Conservation (phyloP, 2,888 invertebrate genomes). For the Phalera bucephala region DNA sequence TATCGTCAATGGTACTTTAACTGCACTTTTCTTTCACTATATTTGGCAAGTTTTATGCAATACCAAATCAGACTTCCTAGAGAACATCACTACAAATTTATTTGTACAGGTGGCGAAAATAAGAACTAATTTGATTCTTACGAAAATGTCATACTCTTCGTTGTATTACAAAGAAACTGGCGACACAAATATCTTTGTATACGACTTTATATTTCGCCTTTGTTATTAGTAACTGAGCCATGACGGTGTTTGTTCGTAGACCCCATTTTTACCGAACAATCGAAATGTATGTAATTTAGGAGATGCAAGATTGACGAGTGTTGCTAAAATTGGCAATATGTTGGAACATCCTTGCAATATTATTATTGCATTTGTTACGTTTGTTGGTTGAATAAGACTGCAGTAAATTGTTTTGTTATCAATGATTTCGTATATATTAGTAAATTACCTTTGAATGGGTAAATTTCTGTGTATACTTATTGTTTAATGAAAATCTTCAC, state of each 20-base stretch:
- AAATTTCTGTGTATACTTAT: too few relatives aligned
- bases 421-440: too few relatives aligned
- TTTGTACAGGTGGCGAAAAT: background rate
- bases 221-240: background rate
- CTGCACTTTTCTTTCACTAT: background rate
- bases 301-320: background rate
- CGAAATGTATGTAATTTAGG: constrained; percentile 3
- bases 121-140: background rate
- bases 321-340: background rate
- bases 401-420: too few relatives aligned
- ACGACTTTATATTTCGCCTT: background rate
- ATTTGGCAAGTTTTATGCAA: constrained; percentile 1
- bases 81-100: background rate
- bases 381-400: too few relatives aligned
- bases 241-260: background rate
- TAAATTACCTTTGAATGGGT: too few relatives aligned
- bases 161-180: background rate
- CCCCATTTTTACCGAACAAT: constrained; percentile 1
- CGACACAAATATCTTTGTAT: constrained; percentile 1
- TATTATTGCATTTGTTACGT: background rate
- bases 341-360: constrained; percentile 1
- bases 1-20: background rate
- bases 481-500: too few relatives aligned
- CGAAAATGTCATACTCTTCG: background rate
- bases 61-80: background rate